Conservation (phyloP, 2,888 invertebrate genomes). For the Charanyca ferruginea region DNA sequence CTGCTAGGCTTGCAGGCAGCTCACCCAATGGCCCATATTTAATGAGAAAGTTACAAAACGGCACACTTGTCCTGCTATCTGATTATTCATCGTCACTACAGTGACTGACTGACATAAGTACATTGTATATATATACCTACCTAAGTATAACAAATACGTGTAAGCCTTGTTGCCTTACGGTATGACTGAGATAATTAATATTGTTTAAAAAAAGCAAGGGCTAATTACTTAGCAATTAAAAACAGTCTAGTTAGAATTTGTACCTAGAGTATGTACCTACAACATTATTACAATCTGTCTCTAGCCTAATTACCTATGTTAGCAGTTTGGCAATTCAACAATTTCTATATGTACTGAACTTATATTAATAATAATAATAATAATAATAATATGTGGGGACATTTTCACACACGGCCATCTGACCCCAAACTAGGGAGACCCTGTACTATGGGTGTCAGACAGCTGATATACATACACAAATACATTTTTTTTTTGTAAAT, state of each 20-base stretch:
- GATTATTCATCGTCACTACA: constrained; percentile 31
- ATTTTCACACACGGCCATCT: no score
- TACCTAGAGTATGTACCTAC: no score
- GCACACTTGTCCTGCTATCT: constrained; percentile 28
- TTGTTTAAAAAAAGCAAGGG: neutral
- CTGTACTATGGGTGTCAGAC: no score
- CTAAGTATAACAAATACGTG: no score
- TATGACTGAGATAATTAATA: neutral
- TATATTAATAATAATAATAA: no score
- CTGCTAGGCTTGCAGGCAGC: constrained; percentile 57
- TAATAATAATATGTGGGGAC: no score
- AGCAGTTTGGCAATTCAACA: neutral
- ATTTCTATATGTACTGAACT: no score
- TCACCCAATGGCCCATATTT: constrained; percentile 61
- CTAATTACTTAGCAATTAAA: neutral
- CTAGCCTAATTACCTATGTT: neutral
- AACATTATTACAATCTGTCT: neutral
- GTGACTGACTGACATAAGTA: no score
- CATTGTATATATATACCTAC: no score
- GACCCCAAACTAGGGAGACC: no score
- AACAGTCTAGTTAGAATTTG: neutral
- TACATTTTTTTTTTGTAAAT: no score
- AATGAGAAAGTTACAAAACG: constrained; percentile 36
- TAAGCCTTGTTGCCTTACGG: neutral
- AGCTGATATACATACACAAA: no score